A percentile compares a stretch with the other conserved stretches of the same genome.
Conservation (phyloP, 2,113 vertebrate genomes). For the Petroica traversi region DNA sequence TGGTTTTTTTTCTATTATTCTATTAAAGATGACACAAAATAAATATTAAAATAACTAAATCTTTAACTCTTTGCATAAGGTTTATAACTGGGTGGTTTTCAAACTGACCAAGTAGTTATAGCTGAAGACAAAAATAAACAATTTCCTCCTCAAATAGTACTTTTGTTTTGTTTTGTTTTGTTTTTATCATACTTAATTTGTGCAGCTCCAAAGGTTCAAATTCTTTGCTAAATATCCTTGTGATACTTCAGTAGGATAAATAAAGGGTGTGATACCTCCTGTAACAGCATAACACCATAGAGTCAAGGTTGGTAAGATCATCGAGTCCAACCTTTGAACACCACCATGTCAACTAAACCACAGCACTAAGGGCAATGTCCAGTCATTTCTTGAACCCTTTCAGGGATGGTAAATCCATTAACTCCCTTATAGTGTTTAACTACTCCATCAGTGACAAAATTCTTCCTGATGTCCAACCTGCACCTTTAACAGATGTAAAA, state of each 20-base stretch:
- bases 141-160: background rate
- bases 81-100: background rate
- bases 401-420: no score
- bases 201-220: background rate
- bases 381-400: no score
- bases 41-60: background rate
- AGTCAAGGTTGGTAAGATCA: background rate
- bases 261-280: background rate
- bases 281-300: background rate
- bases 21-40: background rate
- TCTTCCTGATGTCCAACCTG: no score
- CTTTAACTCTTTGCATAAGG: background rate
- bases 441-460: no score
- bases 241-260: background rate
- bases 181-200: background rate
- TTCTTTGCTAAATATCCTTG: background rate
- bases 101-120: background rate
- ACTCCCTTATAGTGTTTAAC: no score
- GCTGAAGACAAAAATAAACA: background rate
- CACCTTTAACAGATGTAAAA: no score
- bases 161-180: background rate
- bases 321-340: background rate
- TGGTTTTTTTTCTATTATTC: background rate
- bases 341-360: background rate
- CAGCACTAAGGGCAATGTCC: background rate